Evolutionary conservation across 2,888 invertebrate genomes (phyloP).

Genomic region (Dynastes grantii): DNA sequence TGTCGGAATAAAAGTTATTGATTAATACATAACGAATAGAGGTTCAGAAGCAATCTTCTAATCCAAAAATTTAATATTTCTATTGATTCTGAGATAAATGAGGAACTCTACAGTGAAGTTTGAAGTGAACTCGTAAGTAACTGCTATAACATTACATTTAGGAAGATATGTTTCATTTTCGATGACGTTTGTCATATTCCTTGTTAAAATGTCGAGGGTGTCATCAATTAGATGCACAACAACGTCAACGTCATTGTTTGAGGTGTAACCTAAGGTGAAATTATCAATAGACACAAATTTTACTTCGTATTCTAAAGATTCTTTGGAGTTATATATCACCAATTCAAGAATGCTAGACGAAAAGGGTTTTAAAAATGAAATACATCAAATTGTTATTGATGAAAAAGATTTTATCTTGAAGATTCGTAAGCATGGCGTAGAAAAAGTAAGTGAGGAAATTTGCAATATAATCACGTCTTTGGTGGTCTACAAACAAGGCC

Average conservation of each 20-base stretch:
- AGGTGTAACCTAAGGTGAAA: not conserved
- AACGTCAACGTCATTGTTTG: conserved; percentile 14
- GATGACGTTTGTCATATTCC: not conserved
- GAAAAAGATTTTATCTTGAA: not conserved
- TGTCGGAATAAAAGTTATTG: too few relatives aligned
- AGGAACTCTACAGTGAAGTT: not conserved
- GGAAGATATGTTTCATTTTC: conserved; percentile 11
- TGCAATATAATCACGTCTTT: not conserved
- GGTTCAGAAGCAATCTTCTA: not conserved
- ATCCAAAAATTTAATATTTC: not conserved
- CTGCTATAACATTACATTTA: not conserved
- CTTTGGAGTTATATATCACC: conserved; percentile 18
- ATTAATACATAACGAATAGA: too few relatives aligned
- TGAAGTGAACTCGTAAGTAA: conserved; percentile 14
- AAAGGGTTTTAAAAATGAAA: conserved; percentile 38
- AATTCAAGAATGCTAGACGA: conserved; percentile 36
- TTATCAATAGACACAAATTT: not conserved
- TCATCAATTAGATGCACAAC: conserved; percentile 20
- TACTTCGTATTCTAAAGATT: not conserved
- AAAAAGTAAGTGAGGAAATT: conserved; percentile 17
- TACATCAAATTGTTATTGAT: conserved; percentile 3
- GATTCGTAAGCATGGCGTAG: not conserved
- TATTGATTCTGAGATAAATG: not conserved
- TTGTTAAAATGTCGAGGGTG: not conserved
- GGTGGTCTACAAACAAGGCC: not conserved